Base-by-base conservation (phyloP, 2,797 vertebrate genomes). In the Hephaestus fuliginosus region DNA sequence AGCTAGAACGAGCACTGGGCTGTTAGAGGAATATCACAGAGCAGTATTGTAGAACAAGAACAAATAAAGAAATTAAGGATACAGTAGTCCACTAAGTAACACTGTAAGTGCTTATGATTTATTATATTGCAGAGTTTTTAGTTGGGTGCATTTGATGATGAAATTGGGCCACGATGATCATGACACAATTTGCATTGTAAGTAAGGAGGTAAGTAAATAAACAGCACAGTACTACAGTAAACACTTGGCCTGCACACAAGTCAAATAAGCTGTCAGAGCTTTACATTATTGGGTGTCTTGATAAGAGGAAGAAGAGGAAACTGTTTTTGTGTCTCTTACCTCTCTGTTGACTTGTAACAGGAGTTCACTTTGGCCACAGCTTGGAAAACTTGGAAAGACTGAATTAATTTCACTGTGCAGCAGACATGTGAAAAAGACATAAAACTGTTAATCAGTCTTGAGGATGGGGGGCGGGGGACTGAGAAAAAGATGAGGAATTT, bases 261-360 rank as follows among this genome's bases (percentile, higher is more conserved):
- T 30, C 17, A 43, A n/a, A 63, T n/a, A 22, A 20, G 11, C 7
- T 17, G 25, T 48, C 17, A 52, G 3, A 64, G 28, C 4, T 18
- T 0, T 11, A 39, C 14, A 22, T 68, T 44, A n/a, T 17, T 17
- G 25, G 25, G 48, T 56, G 7, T 8, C 15, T 20, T 68, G 33
- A 36, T n/a, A 36, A 39, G 13, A 43, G n/a, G 20, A 39, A 22
- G 13, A 15, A 63, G 3, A 49, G 22, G 1, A 58, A n/a, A 33
- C 6, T 63, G 69, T 61, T 56, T 15, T 0, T 36, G 44, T 56
- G 36, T 53, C 44, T 84, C 91, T 90, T 86, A 94, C 93, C 93
- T 92, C 78, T 67, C 30, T 76, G 80, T 60, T 49, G 72, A 70
- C 72, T 62, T 41, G 63, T 60, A 46, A 48, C 51, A 60, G 73